Percentiles rank a stretch among this genome's conserved stretches.
These are phyloP conservation scores for Stichodactyla helianthus DNA, from an alignment of 64 coral and sea anemone species.

Conservation along the genomic window DNA sequence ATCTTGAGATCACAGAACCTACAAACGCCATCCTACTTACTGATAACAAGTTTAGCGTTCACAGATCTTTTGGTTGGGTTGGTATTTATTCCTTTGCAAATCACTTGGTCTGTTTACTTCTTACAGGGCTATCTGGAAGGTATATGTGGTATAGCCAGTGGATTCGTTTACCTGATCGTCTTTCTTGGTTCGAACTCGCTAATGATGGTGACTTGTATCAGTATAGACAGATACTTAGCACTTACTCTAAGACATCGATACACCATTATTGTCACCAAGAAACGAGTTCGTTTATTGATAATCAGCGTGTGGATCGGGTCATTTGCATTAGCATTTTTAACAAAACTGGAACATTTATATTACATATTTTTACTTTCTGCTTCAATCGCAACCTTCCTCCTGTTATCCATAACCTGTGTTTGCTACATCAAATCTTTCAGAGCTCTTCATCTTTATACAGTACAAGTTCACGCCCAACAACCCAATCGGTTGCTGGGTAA, in stretches of 20 bases:
- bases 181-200: not conserved
- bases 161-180: not conserved
- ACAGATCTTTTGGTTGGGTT: not conserved
- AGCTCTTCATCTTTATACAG: not conserved
- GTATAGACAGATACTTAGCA: slow-evolving; percentile 20
- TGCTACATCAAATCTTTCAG: not conserved
- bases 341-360: not conserved
- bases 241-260: slow-evolving; percentile 19
- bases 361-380: not conserved
- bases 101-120: not conserved
- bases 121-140: not conserved
- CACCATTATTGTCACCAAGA: slow-evolving; percentile 9
- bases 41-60: not conserved
- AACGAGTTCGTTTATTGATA: slow-evolving; percentile 6
- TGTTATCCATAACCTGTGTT: not conserved
- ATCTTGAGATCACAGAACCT: not conserved
- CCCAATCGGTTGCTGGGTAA: not conserved
- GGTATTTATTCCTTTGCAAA: not conserved
- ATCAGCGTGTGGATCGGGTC: not conserved
- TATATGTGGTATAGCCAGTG: not conserved
- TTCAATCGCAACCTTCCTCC: not conserved
- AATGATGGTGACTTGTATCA: not conserved
- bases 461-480: not conserved
- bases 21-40: no score
- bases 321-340: not conserved